Percentiles rank a stretch among this genome's conserved stretches.
Evolutionary conservation across 2,888 invertebrate species (phyloP).

Genomic region (Himalopsyche tibetana): DNA sequence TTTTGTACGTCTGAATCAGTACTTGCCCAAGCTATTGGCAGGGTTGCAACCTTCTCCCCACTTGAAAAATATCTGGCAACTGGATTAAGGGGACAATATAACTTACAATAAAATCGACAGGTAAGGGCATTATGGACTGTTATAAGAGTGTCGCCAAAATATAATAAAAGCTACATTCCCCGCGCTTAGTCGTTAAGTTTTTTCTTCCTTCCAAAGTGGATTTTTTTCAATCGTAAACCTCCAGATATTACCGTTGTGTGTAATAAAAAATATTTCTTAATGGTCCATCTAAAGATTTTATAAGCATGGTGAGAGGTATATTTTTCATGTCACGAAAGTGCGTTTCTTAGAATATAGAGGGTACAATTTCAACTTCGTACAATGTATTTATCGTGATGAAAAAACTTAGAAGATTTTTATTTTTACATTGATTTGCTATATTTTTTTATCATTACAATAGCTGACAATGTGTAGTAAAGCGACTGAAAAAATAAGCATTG

Average conservation of each 20-base stretch:
- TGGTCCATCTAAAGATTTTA: neutral
- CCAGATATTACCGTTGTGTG: neutral
- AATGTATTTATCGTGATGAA: too few species aligned
- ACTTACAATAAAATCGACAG: conserved; percentile 34
- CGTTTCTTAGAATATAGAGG: neutral
- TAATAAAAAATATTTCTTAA: neutral
- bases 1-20: too few species aligned
- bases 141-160: conserved; percentile 2
- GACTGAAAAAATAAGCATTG: too few species aligned
- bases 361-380: neutral
- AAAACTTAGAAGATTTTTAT: neutral
- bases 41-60: too few species aligned
- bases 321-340: neutral
- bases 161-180: conserved; percentile 30
- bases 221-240: conserved; percentile 7
- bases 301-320: neutral
- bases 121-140: neutral
- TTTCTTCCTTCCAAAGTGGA: neutral
- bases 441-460: too few species aligned
- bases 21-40: too few species aligned
- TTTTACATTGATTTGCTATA: too few species aligned
- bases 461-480: too few species aligned
- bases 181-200: neutral
- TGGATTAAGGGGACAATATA: conserved; percentile 9
- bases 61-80: neutral